Evolutionary conservation across 2,888 invertebrate species (phyloP).

Genomic region (Scaptomyza cyrtandrae): DNA sequence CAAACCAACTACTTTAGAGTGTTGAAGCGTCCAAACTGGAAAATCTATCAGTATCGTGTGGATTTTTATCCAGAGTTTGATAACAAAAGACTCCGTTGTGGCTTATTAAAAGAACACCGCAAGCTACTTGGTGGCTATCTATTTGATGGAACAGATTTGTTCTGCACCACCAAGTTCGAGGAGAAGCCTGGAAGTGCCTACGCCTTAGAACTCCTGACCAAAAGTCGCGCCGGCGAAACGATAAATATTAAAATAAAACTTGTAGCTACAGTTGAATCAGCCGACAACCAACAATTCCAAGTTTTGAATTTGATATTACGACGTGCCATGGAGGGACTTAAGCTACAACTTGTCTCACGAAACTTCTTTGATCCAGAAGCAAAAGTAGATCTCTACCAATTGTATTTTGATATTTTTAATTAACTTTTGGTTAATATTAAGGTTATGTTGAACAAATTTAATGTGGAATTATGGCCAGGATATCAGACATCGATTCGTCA

Average conservation of each 20-base stretch:
- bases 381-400: constrained; percentile 86
- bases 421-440: constrained; percentile 17
- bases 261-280: constrained; percentile 87
- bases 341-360: constrained; percentile 89
- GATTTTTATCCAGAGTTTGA: constrained; percentile 91
- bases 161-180: constrained; percentile 86
- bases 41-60: constrained; percentile 90
- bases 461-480: constrained; percentile 92
- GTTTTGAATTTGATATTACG: constrained; percentile 92
- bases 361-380: constrained; percentile 90
- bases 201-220: constrained; percentile 87
- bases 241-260: constrained; percentile 87
- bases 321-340: constrained; percentile 85
- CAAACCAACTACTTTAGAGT: constrained; percentile 85
- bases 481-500: constrained; percentile 94
- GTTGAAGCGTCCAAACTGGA: constrained; percentile 88
- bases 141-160: constrained; percentile 91
- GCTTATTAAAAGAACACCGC: constrained; percentile 86
- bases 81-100: constrained; percentile 87
- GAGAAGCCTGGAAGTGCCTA: constrained; percentile 35
- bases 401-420: background rate
- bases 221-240: constrained; percentile 85
- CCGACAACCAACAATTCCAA: constrained; percentile 90
- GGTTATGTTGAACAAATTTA: constrained; percentile 85
- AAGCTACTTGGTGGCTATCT: constrained; percentile 87